Evolutionary conservation across 2,113 vertebrate genomes (phyloP), one percentile per base, ranked within the genome.

Genomic region (Eurypyga helias): DNA sequence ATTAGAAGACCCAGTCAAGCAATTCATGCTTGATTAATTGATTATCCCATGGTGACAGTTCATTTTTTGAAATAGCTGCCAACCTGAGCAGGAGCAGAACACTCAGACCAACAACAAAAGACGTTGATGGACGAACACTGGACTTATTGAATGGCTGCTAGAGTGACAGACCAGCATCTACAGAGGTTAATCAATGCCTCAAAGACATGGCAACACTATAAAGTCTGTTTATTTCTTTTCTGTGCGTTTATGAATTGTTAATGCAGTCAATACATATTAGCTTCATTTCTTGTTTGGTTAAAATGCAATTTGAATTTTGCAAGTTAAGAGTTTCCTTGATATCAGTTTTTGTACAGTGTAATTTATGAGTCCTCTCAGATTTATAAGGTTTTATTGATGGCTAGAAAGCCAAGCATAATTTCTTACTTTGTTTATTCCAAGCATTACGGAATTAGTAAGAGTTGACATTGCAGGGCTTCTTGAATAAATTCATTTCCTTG

Each of bases 11-110:
- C 92, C 21, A 36, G 83, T 90, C 96, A 95, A 93, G 96, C 97
- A 87, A 89, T 93, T 95, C 88, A 70, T 24, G 85, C 94, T 90
- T 97, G 94, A 97, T 97, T 97, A 98, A 98, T 96, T 97, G 95
- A 96, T 94, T 94, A 93, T 96, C 83, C 95, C 57, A 41, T 3
- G 41, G 70, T 90, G 91, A 96, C 91, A 93, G 90, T 89, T 96
- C 83, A 86, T 94, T 95, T 96, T 91, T 87, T 82, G 90, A 95
- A 92, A 91, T 69, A 69, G 61, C 95, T 96, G 93, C 89, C 93
- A 93, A 65, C 61, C 60, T 54, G 86, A 81, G 75, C 84, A 49
- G 86, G 61, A 82, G 86, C 78, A 67, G 62, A 91, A 95, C 90
- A 93, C 93, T 77, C 81, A 95, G 65, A 49, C 60, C 84, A 81